A percentile compares a stretch with the other conserved stretches of the same genome.
Evolutionary conservation across 2,888 invertebrate genomes (phyloP).

Genomic region (Onthophagus sagittarius): DNA sequence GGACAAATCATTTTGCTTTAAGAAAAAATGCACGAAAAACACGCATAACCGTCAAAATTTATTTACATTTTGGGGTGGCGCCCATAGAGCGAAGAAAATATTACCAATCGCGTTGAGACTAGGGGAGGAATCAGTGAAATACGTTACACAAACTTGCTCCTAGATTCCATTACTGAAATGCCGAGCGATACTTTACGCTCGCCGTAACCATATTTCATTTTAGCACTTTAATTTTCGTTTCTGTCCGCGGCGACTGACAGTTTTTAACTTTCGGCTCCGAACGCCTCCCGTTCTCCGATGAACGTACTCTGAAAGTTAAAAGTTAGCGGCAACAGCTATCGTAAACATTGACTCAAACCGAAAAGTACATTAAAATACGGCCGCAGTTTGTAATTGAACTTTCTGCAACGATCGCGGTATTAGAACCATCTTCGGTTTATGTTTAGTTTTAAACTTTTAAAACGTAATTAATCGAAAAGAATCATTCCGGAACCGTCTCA

Average conservation of each 20-base stretch:
- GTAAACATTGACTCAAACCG: not conserved
- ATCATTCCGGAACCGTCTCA: not conserved
- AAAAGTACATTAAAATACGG: not conserved
- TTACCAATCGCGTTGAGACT: constrained; percentile 10
- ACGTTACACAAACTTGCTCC: constrained; percentile 25
- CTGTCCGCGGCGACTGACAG: constrained; percentile 15
- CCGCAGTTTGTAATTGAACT: not conserved
- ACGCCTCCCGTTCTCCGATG: not conserved
- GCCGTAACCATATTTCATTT: constrained; percentile 20
- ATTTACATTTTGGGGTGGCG: not conserved
- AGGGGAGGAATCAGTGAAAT: constrained; percentile 24
- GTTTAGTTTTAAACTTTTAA: not conserved
- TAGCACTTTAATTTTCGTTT: constrained; percentile 22
- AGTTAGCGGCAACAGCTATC: not conserved
- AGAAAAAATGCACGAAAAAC: not conserved
- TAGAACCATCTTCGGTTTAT: not conserved
- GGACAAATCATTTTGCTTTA: not conserved
- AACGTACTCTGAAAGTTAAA: not conserved
- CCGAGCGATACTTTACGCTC: constrained; percentile 15
- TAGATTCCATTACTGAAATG: constrained; percentile 23
- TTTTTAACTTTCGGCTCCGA: constrained; percentile 11
- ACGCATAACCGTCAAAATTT: not conserved
- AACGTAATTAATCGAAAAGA: not conserved
- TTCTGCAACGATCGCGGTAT: not conserved
- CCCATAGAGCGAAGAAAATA: not conserved